These are phyloP conservation scores for Patella pellucida DNA, from an alignment of 2,888 invertebrate species.

Conservation along the genomic window DNA sequence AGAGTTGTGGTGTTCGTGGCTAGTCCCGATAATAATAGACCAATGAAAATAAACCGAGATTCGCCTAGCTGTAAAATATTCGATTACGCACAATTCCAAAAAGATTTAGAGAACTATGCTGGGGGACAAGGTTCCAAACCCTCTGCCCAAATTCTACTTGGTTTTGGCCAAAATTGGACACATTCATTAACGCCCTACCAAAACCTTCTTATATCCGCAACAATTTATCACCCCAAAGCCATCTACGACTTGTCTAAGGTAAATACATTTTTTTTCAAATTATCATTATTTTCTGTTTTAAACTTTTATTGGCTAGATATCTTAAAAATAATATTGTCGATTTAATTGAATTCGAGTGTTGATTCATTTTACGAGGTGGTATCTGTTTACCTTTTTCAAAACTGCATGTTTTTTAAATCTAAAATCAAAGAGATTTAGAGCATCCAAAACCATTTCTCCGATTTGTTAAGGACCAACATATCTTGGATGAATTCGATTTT, in stretches of 20 bases:
- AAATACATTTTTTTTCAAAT: conserved; percentile 7
- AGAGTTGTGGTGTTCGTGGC: conserved; percentile 51
- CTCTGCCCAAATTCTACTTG: conserved; percentile 42
- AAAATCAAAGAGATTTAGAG: not conserved
- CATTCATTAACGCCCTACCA: conserved; percentile 32
- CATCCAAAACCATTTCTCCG: not conserved
- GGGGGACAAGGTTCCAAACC: conserved; percentile 39
- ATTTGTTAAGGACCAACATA: too few species aligned
- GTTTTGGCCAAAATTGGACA: conserved; percentile 53
- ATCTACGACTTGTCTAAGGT: conserved; percentile 41
- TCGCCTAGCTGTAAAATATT: conserved; percentile 36
- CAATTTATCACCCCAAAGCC: conserved; percentile 41
- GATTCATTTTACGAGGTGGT: not conserved
- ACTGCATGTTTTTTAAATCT: not conserved
- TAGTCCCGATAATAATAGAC: conserved; percentile 33
- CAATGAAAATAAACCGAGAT: conserved; percentile 43
- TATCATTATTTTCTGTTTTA: too few species aligned
- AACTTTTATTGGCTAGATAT: too few species aligned
- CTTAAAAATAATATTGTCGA: not conserved
- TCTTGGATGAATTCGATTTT: too few species aligned
- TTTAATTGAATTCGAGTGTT: not conserved
- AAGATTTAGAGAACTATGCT: conserved; percentile 36
- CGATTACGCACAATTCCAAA: conserved; percentile 45
- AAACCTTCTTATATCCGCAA: conserved; percentile 45
- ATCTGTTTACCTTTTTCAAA: not conserved